phyloP scores from a whole-genome alignment of 2,888 invertebrate genomes.

The Zhuqinia jingwanae region DNA sequence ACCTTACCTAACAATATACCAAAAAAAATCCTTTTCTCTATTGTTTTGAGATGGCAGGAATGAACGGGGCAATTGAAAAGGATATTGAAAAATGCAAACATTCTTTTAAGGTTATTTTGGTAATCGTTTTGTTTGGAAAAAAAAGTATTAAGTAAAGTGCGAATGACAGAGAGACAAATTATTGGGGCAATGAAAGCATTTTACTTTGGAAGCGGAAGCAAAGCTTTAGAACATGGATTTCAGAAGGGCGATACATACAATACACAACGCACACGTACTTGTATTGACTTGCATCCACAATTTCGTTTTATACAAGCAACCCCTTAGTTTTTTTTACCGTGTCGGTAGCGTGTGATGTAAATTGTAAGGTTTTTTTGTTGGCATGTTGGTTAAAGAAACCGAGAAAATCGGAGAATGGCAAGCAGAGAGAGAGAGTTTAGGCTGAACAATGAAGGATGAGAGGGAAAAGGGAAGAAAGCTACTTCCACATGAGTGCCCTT shows the following conservation, averaged over 20 bases:
- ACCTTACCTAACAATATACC: slow-evolving; percentile 10
- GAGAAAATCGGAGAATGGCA: slow-evolving; percentile 56
- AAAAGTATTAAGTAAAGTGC: not conserved
- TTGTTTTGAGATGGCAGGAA: not conserved
- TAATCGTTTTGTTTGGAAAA: not conserved
- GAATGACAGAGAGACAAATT: slow-evolving; percentile 9
- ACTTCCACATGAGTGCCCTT: slow-evolving; percentile 75
- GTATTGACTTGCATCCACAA: not conserved
- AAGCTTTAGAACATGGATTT: not conserved
- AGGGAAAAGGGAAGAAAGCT: slow-evolving; percentile 69
- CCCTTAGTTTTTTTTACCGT: slow-evolving; percentile 46
- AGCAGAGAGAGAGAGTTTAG: slow-evolving; percentile 3
- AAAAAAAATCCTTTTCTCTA: slow-evolving; percentile 2
- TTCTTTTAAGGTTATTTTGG: too few species aligned
- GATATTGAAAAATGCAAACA: too few species aligned
- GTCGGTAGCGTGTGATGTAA: not conserved
- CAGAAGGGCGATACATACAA: too few species aligned
- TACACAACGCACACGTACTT: not conserved
- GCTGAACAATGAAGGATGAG: not conserved
- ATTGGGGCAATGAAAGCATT: not conserved
- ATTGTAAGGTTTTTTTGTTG: not conserved
- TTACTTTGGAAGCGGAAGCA: too few species aligned
- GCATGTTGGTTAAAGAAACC: slow-evolving; percentile 20
- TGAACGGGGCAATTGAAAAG: not conserved
- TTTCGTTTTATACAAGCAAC: slow-evolving; percentile 38